A percentile compares a stretch with the other conserved stretches of the same genome.
Evolutionary conservation across 2,113 vertebrate species (phyloP).

Genomic region (Coptodon rendalli): DNA sequence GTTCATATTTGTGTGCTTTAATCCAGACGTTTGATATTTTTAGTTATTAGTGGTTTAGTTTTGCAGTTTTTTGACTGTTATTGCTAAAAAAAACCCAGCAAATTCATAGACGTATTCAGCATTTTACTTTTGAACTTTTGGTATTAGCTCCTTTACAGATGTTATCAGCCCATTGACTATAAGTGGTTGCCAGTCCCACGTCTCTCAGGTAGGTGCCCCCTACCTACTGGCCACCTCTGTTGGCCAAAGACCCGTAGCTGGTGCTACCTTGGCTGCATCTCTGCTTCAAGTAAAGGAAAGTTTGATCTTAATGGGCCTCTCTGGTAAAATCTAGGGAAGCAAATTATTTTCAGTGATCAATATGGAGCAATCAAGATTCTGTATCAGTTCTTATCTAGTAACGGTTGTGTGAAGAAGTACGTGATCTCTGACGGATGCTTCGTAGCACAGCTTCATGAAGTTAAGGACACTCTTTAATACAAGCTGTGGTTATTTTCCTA

Average conservation of each 20-base stretch:
- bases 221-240: neutral
- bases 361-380: neutral
- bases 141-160: neutral
- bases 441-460: neutral
- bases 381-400: neutral
- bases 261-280: neutral
- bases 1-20: constrained; percentile 27
- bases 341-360: neutral
- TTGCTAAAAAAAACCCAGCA: neutral
- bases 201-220: neutral
- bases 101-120: neutral
- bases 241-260: neutral
- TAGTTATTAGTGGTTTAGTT: neutral
- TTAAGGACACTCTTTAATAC: neutral
- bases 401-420: neutral
- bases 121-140: neutral
- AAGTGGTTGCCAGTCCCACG: neutral
- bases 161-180: neutral
- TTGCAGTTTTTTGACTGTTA: neutral
- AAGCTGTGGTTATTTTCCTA: neutral
- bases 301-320: neutral
- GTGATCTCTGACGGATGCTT: neutral
- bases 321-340: neutral
- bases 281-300: neutral
- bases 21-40: constrained; percentile 1